Evolutionary conservation across 2,888 invertebrate species (phyloP).

Genomic region (Omphaloscelis lunosa): DNA sequence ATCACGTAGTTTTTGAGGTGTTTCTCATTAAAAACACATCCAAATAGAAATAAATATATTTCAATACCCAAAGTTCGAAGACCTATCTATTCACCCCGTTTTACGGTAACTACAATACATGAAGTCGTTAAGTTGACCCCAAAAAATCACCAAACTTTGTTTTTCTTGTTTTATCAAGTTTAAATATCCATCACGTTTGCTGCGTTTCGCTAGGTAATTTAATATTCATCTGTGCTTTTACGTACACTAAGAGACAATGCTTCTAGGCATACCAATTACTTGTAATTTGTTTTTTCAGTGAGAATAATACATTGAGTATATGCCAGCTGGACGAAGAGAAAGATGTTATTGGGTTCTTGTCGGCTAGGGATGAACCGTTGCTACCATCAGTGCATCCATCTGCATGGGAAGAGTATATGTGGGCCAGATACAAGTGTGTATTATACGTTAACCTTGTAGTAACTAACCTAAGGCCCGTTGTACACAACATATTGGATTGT

Average conservation of each 20-base stretch:
- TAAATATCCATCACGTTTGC: too few relatives aligned
- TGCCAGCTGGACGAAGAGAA: constrained; percentile 82
- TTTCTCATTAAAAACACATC: too few relatives aligned
- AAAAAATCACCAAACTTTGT: too few relatives aligned
- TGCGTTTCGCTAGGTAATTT: too few relatives aligned
- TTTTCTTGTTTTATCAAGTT: too few relatives aligned
- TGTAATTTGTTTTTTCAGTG: constrained; percentile 78
- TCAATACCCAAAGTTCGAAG: too few relatives aligned
- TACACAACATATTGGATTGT: constrained; percentile 74
- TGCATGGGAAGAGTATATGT: constrained; percentile 91
- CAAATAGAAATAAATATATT: too few relatives aligned
- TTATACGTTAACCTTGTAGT: not conserved
- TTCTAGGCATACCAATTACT: not conserved
- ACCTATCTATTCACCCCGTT: too few relatives aligned
- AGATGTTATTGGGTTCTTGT: constrained; percentile 80
- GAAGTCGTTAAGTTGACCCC: too few relatives aligned
- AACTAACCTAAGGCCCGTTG: not conserved
- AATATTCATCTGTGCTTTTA: too few relatives aligned
- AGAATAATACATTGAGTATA: constrained; percentile 86
- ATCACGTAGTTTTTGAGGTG: too few relatives aligned
- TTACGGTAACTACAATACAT: too few relatives aligned
- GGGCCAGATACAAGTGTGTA: constrained; percentile 88
- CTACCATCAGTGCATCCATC: constrained; percentile 89
- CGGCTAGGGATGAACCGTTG: constrained; percentile 88
- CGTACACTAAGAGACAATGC: not conserved